A percentile compares a stretch with the other conserved stretches of the same genome.
Evolutionary conservation across 2,888 invertebrate genomes (phyloP).

Genomic region (Tigriopus californicus): DNA sequence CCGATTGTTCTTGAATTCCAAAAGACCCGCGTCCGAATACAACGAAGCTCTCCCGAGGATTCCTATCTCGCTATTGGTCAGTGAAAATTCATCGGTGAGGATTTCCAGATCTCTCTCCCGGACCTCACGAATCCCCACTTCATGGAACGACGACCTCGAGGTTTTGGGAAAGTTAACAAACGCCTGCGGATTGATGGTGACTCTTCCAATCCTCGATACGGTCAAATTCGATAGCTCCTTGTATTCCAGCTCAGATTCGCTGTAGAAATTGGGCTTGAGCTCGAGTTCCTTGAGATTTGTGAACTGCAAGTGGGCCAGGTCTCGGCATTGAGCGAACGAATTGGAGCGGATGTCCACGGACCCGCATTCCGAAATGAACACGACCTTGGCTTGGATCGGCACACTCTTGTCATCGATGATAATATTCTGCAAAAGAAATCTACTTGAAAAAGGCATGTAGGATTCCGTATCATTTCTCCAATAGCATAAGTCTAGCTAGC

Average conservation of each 20-base stretch:
- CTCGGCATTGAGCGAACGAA: neutral
- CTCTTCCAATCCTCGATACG: neutral
- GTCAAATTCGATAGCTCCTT: neutral
- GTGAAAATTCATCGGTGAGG: neutral
- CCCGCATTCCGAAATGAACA: neutral
- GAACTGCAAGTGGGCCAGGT: neutral
- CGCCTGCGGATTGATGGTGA: neutral
- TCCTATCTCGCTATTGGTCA: constrained; percentile 3
- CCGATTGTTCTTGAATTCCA: neutral
- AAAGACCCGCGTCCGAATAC: neutral
- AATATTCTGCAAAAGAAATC: neutral
- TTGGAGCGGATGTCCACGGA: neutral
- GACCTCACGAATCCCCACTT: neutral
- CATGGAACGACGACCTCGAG: neutral
- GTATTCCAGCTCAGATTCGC: neutral
- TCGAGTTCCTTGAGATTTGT: neutral
- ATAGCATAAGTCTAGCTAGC: too few species aligned
- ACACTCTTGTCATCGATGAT: neutral
- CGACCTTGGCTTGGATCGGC: neutral
- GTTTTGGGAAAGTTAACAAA: neutral
- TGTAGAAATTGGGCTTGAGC: neutral
- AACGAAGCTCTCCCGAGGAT: neutral
- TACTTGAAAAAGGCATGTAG: too few species aligned
- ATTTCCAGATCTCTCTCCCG: neutral
- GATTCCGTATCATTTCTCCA: too few species aligned